phyloP scores from a whole-genome alignment of 2,113 vertebrate genomes.

The Callithrix jacchus region DNA sequence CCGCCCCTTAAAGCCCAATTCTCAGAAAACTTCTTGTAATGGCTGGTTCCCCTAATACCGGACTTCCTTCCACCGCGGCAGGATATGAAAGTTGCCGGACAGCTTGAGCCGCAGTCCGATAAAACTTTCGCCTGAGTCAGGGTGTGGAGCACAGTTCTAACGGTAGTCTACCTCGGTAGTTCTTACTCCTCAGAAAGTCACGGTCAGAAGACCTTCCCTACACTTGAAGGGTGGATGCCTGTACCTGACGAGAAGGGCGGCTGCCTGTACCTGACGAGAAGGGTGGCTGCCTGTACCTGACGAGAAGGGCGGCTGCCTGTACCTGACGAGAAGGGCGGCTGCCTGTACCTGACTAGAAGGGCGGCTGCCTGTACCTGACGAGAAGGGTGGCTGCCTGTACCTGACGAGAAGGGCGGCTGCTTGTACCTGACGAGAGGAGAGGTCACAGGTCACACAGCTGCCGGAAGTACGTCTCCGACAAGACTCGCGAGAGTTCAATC shows the following conservation, averaged over 20 bases:
- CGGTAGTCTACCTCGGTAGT: neutral
- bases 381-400: accelerated
- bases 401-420: neutral
- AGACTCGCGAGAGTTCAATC: neutral
- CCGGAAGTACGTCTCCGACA: accelerated
- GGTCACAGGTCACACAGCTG: accelerated
- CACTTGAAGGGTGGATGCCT: accelerated
- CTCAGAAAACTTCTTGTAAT: neutral
- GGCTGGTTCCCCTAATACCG: accelerated
- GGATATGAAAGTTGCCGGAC: neutral
- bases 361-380: accelerated
- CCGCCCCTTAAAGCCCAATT: neutral
- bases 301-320: accelerated
- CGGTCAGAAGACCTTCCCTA: no score
- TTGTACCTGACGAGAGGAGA: accelerated
- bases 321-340: accelerated
- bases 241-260: accelerated
- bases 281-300: accelerated
- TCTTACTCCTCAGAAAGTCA: neutral
- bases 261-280: accelerated
- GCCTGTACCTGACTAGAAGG: accelerated
- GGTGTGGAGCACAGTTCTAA: accelerated
- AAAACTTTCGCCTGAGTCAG: neutral
- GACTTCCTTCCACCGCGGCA: accelerated
- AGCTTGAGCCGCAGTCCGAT: neutral